Percentiles rank a stretch among this genome's conserved stretches.
These are phyloP conservation scores for Bothrops jararaca DNA, from an alignment of 2,113 vertebrate genomes.

Conservation along the genomic window DNA sequence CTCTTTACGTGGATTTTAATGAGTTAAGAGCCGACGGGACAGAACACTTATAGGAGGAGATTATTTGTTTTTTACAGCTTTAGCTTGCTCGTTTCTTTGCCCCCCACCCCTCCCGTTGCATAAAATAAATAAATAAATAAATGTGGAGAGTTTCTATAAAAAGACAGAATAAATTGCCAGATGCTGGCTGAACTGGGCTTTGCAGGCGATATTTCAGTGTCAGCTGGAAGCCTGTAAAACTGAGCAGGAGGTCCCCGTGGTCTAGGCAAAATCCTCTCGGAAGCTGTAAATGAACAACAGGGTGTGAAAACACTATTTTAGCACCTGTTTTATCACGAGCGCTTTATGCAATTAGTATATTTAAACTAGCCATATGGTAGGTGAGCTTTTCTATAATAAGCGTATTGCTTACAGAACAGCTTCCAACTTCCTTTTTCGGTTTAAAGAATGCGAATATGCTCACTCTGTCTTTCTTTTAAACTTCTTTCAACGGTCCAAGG, in stretches of 20 bases:
- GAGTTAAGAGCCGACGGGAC: no score
- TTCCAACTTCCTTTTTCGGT: conserved; percentile 31
- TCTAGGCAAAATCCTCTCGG: conserved; percentile 38
- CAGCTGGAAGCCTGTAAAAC: conserved; percentile 28
- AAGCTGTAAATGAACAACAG: conserved; percentile 54
- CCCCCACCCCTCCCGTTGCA: neutral
- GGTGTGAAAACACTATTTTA: conserved; percentile 44
- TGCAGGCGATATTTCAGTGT: conserved; percentile 32
- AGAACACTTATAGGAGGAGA: neutral
- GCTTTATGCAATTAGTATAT: conserved; percentile 59
- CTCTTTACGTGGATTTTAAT: no score
- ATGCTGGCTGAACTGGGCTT: conserved; percentile 26
- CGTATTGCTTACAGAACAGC: conserved; percentile 37
- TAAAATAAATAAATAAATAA: neutral
- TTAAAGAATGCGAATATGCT: neutral
- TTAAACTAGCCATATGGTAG: conserved; percentile 59
- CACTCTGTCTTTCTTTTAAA: neutral
- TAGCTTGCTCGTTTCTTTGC: accelerated
- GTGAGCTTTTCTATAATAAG: conserved; percentile 52
- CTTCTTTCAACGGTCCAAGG: neutral
- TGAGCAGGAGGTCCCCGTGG: conserved; percentile 31
- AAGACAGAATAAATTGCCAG: neutral
- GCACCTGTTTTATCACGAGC: conserved; percentile 50
- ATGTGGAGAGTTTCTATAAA: neutral
- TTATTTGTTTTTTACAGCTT: neutral